Base-by-base conservation (phyloP, 2,797 vertebrate genomes). In the Galagoides demidoff region DNA sequence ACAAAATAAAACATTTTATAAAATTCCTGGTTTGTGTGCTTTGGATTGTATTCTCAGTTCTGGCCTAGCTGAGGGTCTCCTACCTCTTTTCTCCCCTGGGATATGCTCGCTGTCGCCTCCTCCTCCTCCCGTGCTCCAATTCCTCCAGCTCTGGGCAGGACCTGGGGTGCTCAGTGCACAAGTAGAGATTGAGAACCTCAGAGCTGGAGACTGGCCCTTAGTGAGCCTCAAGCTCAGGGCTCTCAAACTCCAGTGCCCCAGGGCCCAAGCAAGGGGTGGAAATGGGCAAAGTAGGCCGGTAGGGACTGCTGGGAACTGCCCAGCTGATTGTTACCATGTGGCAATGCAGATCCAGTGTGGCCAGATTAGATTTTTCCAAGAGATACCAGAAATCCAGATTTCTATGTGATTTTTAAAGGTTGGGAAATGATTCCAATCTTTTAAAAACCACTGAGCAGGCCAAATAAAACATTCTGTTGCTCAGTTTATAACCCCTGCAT, bases 341-440 rank as follows among this genome's bases (percentile, higher is more conserved):
- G 45, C 89, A 78, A 79, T 59, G 55, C n/a, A 86, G 31, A n/a
- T 27, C 31, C 16, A 1, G 1, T 43, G 89, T 76, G 52, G 64
- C 76, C 77, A 78, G 89, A 39, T 59, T 12, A 73, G 27, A 20
- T 68, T 77, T 82, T 85, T 59, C 61, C 6, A 66, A 66, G 43
- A 90, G 64, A 64, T 73, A 70, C 5, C 37, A 90, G 77, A 94
- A 92, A 85, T 71, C 37, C 82, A 57, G n/a, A 92, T 78, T 93
- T 82, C 55, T 61, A 0, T 20, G 49, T 76, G 45, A 81, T 90
- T 90, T 63, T 31, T 70, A 39, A 74, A 94, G 90, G 63, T 82
- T 96, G 92, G 83, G 45, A 74, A 39, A 39, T n/a, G 57, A 73
- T 43, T 88, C 29, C 27, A 27, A 85, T 90, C 52, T 76, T 81